Base-by-base conservation (phyloP, 92 coral and sea anemone species). In the Epizoanthus illoricatus region DNA sequence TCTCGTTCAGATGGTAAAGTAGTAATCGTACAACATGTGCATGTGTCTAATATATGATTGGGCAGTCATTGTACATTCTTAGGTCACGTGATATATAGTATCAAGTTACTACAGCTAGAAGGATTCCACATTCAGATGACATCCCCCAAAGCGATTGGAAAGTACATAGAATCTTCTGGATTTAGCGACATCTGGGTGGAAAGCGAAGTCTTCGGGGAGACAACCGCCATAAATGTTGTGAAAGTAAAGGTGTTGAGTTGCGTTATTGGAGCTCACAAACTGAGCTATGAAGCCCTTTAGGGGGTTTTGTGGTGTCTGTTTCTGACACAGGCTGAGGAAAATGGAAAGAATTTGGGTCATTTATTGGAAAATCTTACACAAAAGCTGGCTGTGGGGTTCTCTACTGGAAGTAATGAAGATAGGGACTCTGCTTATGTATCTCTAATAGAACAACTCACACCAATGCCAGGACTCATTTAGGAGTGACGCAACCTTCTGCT, bases 101-200 rank as follows among this genome's bases (percentile, higher is more conserved):
- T n/a, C n/a, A n/a, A n/a, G n/a, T n/a, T n/a, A n/a, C n/a, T n/a
- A n/a, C n/a, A n/a, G n/a, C n/a, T n/a, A n/a, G n/a, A n/a, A n/a
- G 73, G 54, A 15, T 90, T 90, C 89, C 87, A 90, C 84, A 75
- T 81, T 13, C 90, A 84, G 55, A 84, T 87, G 93, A 79, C 86
- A 11, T 90, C 86, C 62, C 24, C 88, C 2, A 90, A 84, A 87
- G 90, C 57, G 42, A 90, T 90, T 15, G 90, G 88, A 20, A 81
- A 79, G 85, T 86, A 57, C 74, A n/a, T 84, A 24, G 85, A 80
- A 56, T 90, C 93, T 52, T 90, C 90, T 63, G 93, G 90, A 54
- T 13, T 88, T 18, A 7, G 68, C 23, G 88, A 84, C n/a, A 84
- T 88, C 45, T 84, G 85, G 91, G 41, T 62, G 10, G 87, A 84